Evolutionary conservation across 1,140 invertebrate genomes (phyloP), one percentile per base, ranked within the genome.

Genomic region (Neodiprion lecontei): DNA sequence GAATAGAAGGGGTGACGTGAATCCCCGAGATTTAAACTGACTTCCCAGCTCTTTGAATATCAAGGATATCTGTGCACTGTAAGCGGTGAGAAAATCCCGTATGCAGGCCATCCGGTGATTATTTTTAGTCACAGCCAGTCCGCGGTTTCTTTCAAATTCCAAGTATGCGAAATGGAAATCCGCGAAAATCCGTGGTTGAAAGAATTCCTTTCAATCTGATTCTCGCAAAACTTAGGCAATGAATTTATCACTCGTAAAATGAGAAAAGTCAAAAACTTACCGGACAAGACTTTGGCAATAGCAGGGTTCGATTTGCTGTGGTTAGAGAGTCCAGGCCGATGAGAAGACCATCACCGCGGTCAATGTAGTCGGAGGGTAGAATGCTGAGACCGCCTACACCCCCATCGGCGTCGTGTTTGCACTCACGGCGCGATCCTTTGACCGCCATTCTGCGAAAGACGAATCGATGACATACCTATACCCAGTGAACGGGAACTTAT

Each of bases 321-420:
- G 85, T 76, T 61, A 88, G 82, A 8, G 84, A 85, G 68, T 88
- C 86, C n/a, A 87, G 72, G 23, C 84, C 83, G 65, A 88, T 88
- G 17, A 88, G 75, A 47, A 88, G 77, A 21, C 86, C 85, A 47
- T 88, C 83, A 17, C 85, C 85, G 7, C 86, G 81, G 70, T 88
- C 86, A 23, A 86, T 79, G 69, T 86, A 88, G 77, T 88, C 87
- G 48, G 83, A 79, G 14, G 86, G 85, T 69, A 86, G 76, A 74
- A 87, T 87, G 75, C 85, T 84, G 50, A 85, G 75, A 28, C 81
- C 80, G 70, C 86, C 87, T 12, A 82, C 72, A 7, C 76, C 80
- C 67, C 83, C 84, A 65, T 82, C 83, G 28, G 78, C 71, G 48
- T 80, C 75, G 53, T 84, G 85, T 75, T 86, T 88, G 74, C 85